Evolutionary conservation across 2,113 vertebrate genomes (phyloP).

Genomic region (Crotalus viridis): DNA sequence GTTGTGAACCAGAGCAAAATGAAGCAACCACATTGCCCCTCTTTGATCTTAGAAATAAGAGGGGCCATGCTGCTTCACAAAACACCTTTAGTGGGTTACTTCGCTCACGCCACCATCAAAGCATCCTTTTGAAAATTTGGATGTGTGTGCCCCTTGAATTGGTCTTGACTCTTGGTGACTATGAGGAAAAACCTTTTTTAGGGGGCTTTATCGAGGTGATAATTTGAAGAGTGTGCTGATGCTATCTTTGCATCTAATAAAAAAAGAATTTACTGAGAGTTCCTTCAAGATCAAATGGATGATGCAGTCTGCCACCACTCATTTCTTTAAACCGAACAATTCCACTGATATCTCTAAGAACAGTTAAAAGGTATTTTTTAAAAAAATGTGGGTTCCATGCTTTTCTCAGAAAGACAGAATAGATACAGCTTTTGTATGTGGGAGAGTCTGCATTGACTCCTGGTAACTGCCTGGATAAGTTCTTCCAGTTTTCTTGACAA

Average conservation of each 20-base stretch:
- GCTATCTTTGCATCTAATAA: neutral
- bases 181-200: neutral
- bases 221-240: neutral
- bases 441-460: neutral
- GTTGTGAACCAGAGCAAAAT: neutral
- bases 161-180: neutral
- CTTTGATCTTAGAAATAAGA: neutral
- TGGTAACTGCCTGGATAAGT: neutral
- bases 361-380: neutral
- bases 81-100: neutral
- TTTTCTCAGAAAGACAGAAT: neutral
- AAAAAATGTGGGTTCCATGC: neutral
- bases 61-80: neutral
- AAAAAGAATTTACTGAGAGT: neutral
- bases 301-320: neutral
- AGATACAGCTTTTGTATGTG: neutral
- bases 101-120: neutral
- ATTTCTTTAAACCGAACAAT: neutral
- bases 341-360: neutral
- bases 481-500: neutral
- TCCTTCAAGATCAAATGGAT: neutral
- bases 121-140: neutral
- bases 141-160: neutral
- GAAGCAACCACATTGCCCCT: neutral
- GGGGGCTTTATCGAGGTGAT: neutral